A percentile compares a stretch with the other conserved stretches of the same genome.
Evolutionary conservation across 1,140 invertebrate genomes (phyloP).

Genomic region (Musca domestica): DNA sequence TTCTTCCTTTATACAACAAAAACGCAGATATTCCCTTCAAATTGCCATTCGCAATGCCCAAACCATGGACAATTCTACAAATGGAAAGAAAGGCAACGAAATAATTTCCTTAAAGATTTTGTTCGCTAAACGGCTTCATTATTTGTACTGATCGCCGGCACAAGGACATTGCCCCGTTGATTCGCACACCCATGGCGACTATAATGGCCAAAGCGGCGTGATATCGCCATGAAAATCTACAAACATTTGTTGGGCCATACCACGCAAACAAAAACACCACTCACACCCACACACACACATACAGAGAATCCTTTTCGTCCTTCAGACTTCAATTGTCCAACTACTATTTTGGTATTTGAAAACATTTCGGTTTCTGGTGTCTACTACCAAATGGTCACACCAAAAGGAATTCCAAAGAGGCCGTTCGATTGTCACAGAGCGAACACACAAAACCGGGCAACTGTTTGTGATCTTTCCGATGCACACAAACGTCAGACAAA

Average conservation of each 20-base stretch:
- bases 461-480: background rate
- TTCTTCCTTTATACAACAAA: too few relatives aligned
- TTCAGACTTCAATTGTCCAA: background rate
- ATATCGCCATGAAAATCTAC: background rate
- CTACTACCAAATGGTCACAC: slow-evolving; percentile 9
- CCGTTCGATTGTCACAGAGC: background rate
- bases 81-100: background rate
- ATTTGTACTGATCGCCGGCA: slow-evolving; percentile 15
- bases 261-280: background rate
- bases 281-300: background rate
- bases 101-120: background rate
- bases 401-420: background rate
- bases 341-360: background rate
- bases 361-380: slow-evolving; percentile 18
- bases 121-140: background rate
- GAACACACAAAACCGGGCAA: slow-evolving; percentile 8
- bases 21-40: too few relatives aligned
- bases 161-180: slow-evolving; percentile 22
- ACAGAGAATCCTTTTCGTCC: too few relatives aligned
- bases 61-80: background rate
- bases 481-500: background rate
- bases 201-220: slow-evolving; percentile 6
- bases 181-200: slow-evolving; percentile 9
- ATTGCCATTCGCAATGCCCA: too few relatives aligned
- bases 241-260: slow-evolving; percentile 4